Percentiles rank a stretch among this genome's conserved stretches.
Evolutionary conservation across 2,888 invertebrate genomes (phyloP).

Genomic region (Trisateles emortualis): DNA sequence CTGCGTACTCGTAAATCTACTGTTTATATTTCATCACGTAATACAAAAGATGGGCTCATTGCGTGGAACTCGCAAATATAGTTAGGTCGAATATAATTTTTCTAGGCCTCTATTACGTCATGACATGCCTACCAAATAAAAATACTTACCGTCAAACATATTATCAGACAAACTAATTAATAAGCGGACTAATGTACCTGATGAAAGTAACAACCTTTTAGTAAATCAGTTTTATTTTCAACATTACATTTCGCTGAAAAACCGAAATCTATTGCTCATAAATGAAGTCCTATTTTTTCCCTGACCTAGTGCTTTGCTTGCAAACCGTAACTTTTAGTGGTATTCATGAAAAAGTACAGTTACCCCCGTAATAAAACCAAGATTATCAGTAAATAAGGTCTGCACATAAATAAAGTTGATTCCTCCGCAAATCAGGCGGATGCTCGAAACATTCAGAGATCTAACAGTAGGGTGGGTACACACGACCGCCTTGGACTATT

Average conservation of each 20-base stretch:
- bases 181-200: not conserved
- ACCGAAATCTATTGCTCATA: constrained; percentile 28
- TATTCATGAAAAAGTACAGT: constrained; percentile 46
- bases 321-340: constrained; percentile 44
- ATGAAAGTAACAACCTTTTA: not conserved
- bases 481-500: constrained; percentile 25
- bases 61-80: constrained; percentile 43
- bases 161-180: constrained; percentile 1
- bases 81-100: constrained; percentile 41
- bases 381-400: constrained; percentile 50
- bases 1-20: constrained; percentile 41
- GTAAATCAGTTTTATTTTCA: constrained; percentile 2
- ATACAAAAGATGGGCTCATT: constrained; percentile 42
- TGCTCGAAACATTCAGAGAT: constrained; percentile 34
- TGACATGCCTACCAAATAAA: constrained; percentile 19
- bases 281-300: constrained; percentile 32
- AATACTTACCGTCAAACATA: constrained; percentile 3
- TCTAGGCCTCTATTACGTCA: constrained; percentile 31
- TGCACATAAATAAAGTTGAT: constrained; percentile 46
- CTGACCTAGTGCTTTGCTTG: constrained; percentile 37
- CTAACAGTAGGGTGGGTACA: constrained; percentile 30
- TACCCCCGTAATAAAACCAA: constrained; percentile 48
- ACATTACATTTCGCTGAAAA: constrained; percentile 11
- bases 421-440: constrained; percentile 43
- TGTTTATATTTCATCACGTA: constrained; percentile 45